Conservation (phyloP, 2,888 invertebrate genomes). For the Sinotaia quadrata region DNA sequence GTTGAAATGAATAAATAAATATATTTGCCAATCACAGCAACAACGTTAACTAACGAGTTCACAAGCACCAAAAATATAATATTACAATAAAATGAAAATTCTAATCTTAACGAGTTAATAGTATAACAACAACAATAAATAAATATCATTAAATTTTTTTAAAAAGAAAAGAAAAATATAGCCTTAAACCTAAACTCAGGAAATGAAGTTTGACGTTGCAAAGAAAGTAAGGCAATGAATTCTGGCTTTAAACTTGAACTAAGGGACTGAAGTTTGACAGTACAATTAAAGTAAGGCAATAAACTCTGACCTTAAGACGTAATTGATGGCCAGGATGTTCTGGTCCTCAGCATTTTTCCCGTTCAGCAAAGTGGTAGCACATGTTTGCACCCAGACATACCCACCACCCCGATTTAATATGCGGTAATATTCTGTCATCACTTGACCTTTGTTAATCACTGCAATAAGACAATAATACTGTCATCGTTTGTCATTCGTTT, state of each 20-base stretch:
- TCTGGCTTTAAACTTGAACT: neutral
- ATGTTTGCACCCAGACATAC: conserved; percentile 96
- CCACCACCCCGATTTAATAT: conserved; percentile 97
- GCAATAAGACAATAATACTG: too few relatives aligned
- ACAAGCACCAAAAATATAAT: too few relatives aligned
- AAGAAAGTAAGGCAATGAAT: conserved; percentile 7
- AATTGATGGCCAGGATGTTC: conserved; percentile 97
- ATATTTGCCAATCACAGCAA: too few relatives aligned
- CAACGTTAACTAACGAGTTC: too few relatives aligned
- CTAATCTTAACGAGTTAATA: too few relatives aligned
- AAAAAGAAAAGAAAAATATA: neutral
- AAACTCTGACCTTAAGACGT: conserved; percentile 88
- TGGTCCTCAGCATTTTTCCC: conserved; percentile 97
- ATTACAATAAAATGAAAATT: too few relatives aligned
- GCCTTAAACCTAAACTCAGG: neutral
- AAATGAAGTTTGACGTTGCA: too few relatives aligned
- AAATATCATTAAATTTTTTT: too few relatives aligned
- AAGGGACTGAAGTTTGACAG: neutral
- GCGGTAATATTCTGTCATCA: conserved; percentile 94
- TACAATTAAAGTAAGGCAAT: neutral
- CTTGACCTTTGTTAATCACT: conserved; percentile 98
- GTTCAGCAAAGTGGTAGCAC: conserved; percentile 95
- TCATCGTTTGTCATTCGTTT: too few relatives aligned
- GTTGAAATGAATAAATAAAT: too few relatives aligned
- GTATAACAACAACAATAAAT: too few relatives aligned